Evolutionary conservation across 2,888 invertebrate genomes (phyloP).

Genomic region (Sericinus montela): DNA sequence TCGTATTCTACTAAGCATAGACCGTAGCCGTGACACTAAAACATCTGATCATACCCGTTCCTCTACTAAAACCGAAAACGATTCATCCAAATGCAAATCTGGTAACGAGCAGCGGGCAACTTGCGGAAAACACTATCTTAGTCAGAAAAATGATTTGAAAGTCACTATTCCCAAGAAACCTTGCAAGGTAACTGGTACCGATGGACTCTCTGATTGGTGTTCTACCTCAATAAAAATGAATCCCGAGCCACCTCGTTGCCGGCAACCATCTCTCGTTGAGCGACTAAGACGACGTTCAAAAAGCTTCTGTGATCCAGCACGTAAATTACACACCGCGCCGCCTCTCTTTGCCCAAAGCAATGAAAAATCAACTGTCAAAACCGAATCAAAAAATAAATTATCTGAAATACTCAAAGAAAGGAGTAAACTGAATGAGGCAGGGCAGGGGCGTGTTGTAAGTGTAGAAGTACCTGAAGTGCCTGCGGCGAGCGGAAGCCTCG

Average conservation of each 20-base stretch:
- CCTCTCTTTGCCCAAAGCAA: neutral
- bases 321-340: slow-evolving; percentile 8
- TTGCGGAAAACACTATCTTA: neutral
- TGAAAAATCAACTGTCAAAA: neutral
- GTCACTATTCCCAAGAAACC: slow-evolving; percentile 13
- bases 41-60: neutral
- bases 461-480: slow-evolving; percentile 5
- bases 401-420: slow-evolving; percentile 21
- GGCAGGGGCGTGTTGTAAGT: slow-evolving; percentile 33
- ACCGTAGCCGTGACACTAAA: slow-evolving; percentile 28
- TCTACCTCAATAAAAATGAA: slow-evolving; percentile 19
- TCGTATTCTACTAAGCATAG: slow-evolving; percentile 38
- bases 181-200: slow-evolving; percentile 1
- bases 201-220: slow-evolving; percentile 25
- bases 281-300: slow-evolving; percentile 5
- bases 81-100: neutral
- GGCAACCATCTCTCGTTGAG: slow-evolving; percentile 16
- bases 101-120: neutral
- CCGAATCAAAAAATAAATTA: slow-evolving; percentile 17
- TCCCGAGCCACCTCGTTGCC: slow-evolving; percentile 21
- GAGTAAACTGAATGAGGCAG: slow-evolving; percentile 30
- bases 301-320: neutral
- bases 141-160: slow-evolving; percentile 17
- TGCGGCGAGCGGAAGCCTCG: slow-evolving; percentile 22
- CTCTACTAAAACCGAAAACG: neutral